Conservation (phyloP, 1,140 invertebrate species). For the Plectus sambesii region DNA sequence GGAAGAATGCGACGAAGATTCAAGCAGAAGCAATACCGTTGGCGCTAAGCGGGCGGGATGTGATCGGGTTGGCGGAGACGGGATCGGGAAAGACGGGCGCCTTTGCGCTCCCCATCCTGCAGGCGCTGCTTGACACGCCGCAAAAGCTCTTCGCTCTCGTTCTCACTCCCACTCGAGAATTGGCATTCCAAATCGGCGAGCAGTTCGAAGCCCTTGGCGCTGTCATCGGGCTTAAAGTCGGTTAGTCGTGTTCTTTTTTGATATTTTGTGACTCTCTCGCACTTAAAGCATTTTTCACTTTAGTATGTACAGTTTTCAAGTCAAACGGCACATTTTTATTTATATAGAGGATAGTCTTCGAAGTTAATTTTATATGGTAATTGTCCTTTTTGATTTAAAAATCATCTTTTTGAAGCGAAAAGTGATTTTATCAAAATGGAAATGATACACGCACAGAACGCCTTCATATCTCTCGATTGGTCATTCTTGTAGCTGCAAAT, state of each 20-base stretch:
- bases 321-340: no score
- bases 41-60: conserved; percentile 77
- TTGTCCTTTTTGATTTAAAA: no score
- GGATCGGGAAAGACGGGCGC: conserved; percentile 96
- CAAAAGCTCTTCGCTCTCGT: conserved; percentile 86
- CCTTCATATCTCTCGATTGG: no score
- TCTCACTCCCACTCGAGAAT: conserved; percentile 87
- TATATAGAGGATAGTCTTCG: no score
- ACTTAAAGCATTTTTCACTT: not conserved
- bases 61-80: conserved; percentile 92
- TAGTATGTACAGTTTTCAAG: no score
- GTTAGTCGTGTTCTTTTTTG: conserved; percentile 51
- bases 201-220: conserved; percentile 76
- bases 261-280: conserved; percentile 1
- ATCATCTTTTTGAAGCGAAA: no score
- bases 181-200: conserved; percentile 87
- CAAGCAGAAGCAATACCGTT: conserved; percentile 83
- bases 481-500: no score
- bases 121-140: conserved; percentile 73
- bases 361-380: no score
- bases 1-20: conserved; percentile 84
- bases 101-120: conserved; percentile 87
- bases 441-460: no score
- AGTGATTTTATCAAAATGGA: no score
- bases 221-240: conserved; percentile 80